A percentile compares a stretch with the other conserved stretches of the same genome.
Evolutionary conservation across 2,888 invertebrate species (phyloP).

Genomic region (Autographa pulchrina): DNA sequence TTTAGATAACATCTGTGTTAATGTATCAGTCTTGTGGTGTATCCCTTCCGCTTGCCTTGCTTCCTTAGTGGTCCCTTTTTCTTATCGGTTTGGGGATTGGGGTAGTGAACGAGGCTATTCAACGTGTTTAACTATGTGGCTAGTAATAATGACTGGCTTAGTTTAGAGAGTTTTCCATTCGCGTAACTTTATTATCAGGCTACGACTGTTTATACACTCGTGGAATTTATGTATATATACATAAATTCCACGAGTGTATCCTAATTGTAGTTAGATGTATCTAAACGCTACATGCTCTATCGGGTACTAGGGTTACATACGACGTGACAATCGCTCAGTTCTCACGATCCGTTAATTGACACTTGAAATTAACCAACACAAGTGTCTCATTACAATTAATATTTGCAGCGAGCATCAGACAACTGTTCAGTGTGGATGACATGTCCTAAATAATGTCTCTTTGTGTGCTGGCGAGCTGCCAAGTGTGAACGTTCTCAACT

Average conservation of each 20-base stretch:
- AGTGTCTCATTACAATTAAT: neutral
- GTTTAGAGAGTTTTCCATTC: no score
- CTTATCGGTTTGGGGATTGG: neutral
- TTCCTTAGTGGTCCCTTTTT: neutral
- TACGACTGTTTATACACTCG: no score
- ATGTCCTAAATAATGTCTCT: neutral
- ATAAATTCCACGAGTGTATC: no score
- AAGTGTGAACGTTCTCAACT: neutral
- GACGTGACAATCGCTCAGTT: neutral
- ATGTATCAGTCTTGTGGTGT: neutral
- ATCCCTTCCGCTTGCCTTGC: neutral
- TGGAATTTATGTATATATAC: no score
- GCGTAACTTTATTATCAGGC: no score
- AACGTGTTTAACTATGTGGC: neutral
- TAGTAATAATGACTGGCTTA: no score
- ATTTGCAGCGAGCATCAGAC: constrained; percentile 9
- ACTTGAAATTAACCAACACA: neutral
- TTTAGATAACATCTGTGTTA: constrained; percentile 4
- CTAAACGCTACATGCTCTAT: neutral
- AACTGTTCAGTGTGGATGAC: constrained; percentile 8
- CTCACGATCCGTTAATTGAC: constrained; percentile 1
- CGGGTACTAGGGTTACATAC: neutral
- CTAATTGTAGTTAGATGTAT: no score
- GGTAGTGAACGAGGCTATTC: neutral
- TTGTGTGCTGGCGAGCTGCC: neutral